Percentiles rank a stretch among this genome's conserved stretches.
Evolutionary conservation across 2,888 invertebrate species (phyloP).

Genomic region (Tridacna crocea): DNA sequence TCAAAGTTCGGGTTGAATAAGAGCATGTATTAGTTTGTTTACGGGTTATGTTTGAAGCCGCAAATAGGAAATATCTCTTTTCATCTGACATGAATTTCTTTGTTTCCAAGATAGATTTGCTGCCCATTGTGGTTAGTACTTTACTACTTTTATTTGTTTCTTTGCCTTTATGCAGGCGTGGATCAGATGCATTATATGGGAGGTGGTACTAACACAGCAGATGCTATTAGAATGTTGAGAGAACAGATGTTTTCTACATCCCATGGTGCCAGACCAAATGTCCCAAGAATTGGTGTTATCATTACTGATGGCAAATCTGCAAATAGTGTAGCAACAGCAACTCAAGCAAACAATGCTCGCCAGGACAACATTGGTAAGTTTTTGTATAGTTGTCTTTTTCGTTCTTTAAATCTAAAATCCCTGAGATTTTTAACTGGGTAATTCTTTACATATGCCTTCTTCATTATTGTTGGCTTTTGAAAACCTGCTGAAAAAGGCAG

Average conservation of each 20-base stretch:
- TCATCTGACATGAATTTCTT: too few relatives aligned
- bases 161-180: slow-evolving; percentile 52
- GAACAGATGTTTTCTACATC: slow-evolving; percentile 62
- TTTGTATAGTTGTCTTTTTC: not conserved
- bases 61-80: too few relatives aligned
- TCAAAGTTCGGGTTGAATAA: too few relatives aligned
- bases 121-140: too few relatives aligned
- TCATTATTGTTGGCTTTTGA: too few relatives aligned
- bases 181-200: slow-evolving; percentile 74
- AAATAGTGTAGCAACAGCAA: slow-evolving; percentile 61
- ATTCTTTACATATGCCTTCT: not conserved
- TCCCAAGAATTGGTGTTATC: slow-evolving; percentile 74
- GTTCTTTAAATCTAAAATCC: not conserved
- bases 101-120: too few relatives aligned
- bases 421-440: not conserved
- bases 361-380: slow-evolving; percentile 64
- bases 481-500: too few relatives aligned
- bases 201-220: slow-evolving; percentile 79
- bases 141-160: too few relatives aligned
- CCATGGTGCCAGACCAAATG: slow-evolving; percentile 69
- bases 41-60: too few relatives aligned
- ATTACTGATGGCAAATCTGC: slow-evolving; percentile 73
- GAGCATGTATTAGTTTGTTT: too few relatives aligned
- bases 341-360: slow-evolving; percentile 66
- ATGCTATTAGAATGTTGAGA: slow-evolving; percentile 72